A percentile compares a stretch with the other conserved stretches of the same genome.
Conservation (phyloP, 2,888 invertebrate species). For the Xestia sexstrigata region DNA sequence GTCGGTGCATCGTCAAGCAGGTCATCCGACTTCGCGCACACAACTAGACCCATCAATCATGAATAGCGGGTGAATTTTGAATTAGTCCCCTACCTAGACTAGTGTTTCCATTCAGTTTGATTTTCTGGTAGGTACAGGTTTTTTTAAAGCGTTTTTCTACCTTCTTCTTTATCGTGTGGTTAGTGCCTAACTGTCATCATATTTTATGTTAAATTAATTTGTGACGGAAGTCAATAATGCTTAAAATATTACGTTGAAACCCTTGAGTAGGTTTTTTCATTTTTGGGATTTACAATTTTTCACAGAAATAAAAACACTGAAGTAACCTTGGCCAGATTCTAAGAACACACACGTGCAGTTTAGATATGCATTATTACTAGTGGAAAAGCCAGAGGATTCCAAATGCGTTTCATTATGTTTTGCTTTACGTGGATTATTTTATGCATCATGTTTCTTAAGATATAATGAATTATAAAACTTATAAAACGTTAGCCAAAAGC, state of each 20-base stretch:
- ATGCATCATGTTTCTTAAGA: background rate
- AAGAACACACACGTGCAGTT: constrained; percentile 44
- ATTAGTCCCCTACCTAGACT: constrained; percentile 60
- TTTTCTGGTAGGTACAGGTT: background rate
- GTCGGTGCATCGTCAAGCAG: constrained; percentile 87
- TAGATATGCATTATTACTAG: constrained; percentile 32
- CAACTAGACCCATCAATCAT: constrained; percentile 82
- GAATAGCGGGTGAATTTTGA: constrained; percentile 74
- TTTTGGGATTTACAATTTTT: constrained; percentile 6
- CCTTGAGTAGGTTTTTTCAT: background rate
- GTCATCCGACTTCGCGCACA: constrained; percentile 80
- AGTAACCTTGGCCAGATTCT: constrained; percentile 37
- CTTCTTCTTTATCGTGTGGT: no score
- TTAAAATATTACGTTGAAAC: background rate
- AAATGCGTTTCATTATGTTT: constrained; percentile 16
- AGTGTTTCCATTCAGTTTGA: constrained; percentile 10
- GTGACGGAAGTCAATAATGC: background rate
- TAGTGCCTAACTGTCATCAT: background rate
- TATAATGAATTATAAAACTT: background rate
- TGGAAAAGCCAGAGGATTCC: constrained; percentile 5
- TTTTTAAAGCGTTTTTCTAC: background rate
- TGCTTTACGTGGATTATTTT: background rate
- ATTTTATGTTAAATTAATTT: background rate
- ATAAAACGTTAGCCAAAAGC: constrained; percentile 17
- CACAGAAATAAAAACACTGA: constrained; percentile 17